These are phyloP conservation scores for Rotaria sp. DNA, from an alignment of 2,888 invertebrate genomes.

Conservation along the genomic window DNA sequence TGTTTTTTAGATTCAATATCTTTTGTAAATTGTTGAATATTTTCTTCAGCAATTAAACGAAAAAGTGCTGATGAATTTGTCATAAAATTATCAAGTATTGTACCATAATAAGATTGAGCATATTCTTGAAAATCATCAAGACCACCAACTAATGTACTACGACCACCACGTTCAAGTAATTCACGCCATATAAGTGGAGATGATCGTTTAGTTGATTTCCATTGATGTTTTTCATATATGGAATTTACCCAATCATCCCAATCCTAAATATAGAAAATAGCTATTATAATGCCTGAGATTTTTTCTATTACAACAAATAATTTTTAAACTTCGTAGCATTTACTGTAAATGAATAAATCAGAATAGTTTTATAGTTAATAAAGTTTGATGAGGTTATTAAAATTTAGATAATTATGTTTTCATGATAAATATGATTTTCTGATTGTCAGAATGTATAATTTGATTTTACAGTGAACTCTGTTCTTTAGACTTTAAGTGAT, in stretches of 20 bases:
- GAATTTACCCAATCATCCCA: conserved; percentile 48
- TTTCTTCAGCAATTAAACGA: conserved; percentile 19
- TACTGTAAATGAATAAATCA: no score
- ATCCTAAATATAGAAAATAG: background rate
- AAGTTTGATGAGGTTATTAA: no score
- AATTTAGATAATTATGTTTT: no score
- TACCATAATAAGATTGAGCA: conserved; percentile 51
- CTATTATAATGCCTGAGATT: no score
- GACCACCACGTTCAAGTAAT: conserved; percentile 54
- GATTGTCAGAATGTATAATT: no score
- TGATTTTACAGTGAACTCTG: no score
- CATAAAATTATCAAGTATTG: conserved; percentile 45
- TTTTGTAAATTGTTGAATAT: background rate
- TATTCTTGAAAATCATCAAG: conserved; percentile 46
- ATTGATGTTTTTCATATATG: conserved; percentile 48
- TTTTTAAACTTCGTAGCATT: no score
- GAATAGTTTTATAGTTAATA: no score
- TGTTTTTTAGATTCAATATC: background rate
- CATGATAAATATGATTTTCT: no score
- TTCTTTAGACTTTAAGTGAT: no score
- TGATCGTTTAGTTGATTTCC: conserved; percentile 46
- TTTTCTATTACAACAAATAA: no score
- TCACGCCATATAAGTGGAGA: conserved; percentile 56
- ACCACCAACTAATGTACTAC: conserved; percentile 53
- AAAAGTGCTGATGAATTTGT: conserved; percentile 13